Percentiles rank a stretch among this genome's conserved stretches.
Evolutionary conservation across 1,140 invertebrate genomes (phyloP).

Genomic region (Melitaea cinxia): DNA sequence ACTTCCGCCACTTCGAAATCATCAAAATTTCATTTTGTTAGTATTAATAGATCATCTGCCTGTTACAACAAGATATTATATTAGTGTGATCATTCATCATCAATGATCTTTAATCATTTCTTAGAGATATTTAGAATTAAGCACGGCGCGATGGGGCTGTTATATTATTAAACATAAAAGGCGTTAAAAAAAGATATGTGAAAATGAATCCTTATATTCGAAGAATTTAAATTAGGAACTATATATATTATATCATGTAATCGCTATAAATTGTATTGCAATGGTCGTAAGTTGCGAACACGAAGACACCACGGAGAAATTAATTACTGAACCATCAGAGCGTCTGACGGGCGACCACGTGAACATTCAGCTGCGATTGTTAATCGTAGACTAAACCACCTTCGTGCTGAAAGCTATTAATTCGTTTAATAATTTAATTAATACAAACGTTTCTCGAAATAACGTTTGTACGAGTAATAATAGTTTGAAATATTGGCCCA

Average conservation of each 20-base stretch:
- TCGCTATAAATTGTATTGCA: slow-evolving; percentile 3
- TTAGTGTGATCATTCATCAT: too few relatives aligned
- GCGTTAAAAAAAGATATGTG: background rate
- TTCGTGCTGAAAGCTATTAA: background rate
- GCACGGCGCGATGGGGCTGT: too few relatives aligned
- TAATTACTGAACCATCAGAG: slow-evolving; percentile 14
- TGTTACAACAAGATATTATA: too few relatives aligned
- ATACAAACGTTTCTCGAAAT: background rate
- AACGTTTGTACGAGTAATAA: background rate
- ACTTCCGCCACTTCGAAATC: background rate
- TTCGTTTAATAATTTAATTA: background rate
- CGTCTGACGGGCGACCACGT: slow-evolving; percentile 10
- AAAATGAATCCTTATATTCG: too few relatives aligned
- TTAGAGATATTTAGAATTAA: too few relatives aligned
- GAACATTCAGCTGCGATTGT: slow-evolving; percentile 2
- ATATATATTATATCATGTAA: too few relatives aligned
- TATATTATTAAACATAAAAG: too few relatives aligned
- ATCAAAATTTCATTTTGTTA: background rate
- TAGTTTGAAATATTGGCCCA: background rate
- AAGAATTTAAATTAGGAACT: too few relatives aligned
- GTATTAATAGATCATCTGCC: too few relatives aligned
- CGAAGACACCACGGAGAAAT: slow-evolving; percentile 7
- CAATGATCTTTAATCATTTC: too few relatives aligned
- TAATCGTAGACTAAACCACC: background rate
- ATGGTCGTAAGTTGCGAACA: background rate